These are phyloP conservation scores for Mellivora capensis DNA, from an alignment of 2,113 vertebrate species.

Conservation along the genomic window DNA sequence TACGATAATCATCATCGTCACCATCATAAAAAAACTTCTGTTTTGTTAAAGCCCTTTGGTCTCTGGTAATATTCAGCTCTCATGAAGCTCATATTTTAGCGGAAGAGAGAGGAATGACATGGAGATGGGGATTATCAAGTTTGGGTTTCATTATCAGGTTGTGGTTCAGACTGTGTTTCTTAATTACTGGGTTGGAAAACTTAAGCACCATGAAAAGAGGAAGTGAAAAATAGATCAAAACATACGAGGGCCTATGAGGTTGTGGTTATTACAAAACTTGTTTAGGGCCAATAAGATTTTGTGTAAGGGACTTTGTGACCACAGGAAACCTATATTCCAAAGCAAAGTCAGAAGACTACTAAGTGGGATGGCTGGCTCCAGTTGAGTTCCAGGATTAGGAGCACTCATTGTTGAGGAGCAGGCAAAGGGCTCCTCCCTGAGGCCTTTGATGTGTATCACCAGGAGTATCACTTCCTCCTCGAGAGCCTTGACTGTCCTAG, in stretches of 20 bases:
- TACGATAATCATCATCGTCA: neutral
- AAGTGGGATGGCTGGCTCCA: neutral
- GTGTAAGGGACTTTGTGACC: neutral
- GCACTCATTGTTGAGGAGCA: neutral
- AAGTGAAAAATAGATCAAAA: neutral
- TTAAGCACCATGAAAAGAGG: neutral
- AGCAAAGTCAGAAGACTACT: neutral
- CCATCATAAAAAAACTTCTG: neutral
- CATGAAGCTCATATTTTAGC: neutral
- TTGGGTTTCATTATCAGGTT: neutral
- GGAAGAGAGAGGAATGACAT: neutral
- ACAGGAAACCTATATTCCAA: neutral
- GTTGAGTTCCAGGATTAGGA: neutral
- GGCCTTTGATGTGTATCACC: neutral
- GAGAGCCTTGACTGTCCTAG: neutral
- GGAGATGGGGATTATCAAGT: neutral
- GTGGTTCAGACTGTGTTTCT: neutral
- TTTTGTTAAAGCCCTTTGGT: neutral
- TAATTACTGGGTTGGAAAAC: conserved; percentile 18
- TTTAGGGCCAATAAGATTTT: neutral
- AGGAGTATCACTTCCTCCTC: neutral
- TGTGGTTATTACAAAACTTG: conserved; percentile 2
- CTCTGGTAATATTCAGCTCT: neutral
- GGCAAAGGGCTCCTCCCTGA: neutral
- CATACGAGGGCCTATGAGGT: neutral